Conservation (phyloP, 2,888 invertebrate genomes). For the Strigamia maritima region DNA sequence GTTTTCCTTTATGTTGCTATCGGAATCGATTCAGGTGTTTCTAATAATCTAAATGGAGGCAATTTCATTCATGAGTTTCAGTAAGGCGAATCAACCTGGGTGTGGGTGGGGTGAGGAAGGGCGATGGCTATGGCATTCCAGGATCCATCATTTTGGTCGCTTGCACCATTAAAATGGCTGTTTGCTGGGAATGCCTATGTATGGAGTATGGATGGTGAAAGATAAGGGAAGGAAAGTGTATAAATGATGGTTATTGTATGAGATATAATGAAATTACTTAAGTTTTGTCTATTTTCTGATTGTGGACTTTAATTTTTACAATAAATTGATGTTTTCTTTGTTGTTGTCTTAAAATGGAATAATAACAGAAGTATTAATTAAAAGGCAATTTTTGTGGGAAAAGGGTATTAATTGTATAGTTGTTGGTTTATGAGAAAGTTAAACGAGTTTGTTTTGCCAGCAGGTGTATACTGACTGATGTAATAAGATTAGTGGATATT, state of each 20-base stretch:
- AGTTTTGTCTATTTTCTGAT: neutral
- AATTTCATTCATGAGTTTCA: neutral
- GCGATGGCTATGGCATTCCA: conserved; percentile 5
- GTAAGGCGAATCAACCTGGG: neutral
- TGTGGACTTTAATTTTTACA: no score
- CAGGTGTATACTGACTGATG: neutral
- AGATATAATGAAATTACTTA: neutral
- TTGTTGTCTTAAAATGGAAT: no score
- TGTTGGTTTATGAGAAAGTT: neutral
- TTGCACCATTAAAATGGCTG: neutral
- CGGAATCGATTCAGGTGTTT: conserved; percentile 11
- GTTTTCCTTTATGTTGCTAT: conserved; percentile 11
- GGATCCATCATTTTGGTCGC: neutral
- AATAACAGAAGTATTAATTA: neutral
- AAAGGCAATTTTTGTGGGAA: neutral
- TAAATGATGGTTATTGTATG: neutral
- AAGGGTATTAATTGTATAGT: neutral
- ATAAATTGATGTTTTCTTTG: no score
- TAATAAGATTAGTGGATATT: conserved; percentile 3
- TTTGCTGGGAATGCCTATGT: neutral
- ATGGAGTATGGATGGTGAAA: neutral
- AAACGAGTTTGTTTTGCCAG: neutral
- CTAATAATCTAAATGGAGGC: conserved; percentile 23
- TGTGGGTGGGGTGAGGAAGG: neutral
- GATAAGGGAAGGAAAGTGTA: neutral